A percentile compares a stretch with the other conserved stretches of the same genome.
Evolutionary conservation across 2,797 vertebrate species (phyloP).

Genomic region (Odontamblyopus rebecca): DNA sequence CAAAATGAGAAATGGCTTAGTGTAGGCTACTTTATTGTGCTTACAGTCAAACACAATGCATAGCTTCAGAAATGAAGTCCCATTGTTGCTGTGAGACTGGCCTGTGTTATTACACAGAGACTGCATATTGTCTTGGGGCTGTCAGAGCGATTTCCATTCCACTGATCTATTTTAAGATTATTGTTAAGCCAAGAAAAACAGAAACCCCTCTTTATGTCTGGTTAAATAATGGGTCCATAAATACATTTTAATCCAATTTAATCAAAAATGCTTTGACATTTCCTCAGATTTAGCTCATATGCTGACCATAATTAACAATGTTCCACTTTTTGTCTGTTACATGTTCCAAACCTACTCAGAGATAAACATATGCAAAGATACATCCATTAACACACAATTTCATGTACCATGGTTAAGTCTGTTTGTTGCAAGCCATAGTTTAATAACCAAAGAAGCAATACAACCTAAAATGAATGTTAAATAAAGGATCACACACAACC

Average conservation of each 20-base stretch:
- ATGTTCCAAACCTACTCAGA: not conserved
- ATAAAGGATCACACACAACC: conserved; percentile 8
- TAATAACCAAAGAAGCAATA: no score
- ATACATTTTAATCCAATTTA: conserved; percentile 44
- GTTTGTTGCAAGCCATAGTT: no score
- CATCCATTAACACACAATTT: no score
- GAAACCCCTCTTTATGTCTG: conserved; percentile 24
- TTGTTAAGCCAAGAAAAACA: conserved; percentile 22
- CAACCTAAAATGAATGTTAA: not conserved
- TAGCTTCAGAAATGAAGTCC: not conserved
- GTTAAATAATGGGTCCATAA: conserved; percentile 33
- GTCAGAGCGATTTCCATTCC: conserved; percentile 35
- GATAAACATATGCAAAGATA: no score
- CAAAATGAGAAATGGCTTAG: conserved; percentile 21
- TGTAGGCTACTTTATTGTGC: not conserved
- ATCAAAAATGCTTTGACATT: conserved; percentile 23
- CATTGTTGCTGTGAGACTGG: conserved; percentile 23
- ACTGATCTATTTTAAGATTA: conserved; percentile 51
- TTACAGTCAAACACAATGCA: conserved; percentile 9
- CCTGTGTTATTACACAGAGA: conserved; percentile 29
- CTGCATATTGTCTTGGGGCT: conserved; percentile 40
- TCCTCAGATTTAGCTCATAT: not conserved
- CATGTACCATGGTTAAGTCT: no score
- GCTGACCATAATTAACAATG: not conserved
- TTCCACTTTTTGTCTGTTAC: not conserved